Evolutionary conservation across 2,113 vertebrate species (phyloP), one percentile per base, ranked within the genome.

Genomic region (Leptobrachium ailaonicum): DNA sequence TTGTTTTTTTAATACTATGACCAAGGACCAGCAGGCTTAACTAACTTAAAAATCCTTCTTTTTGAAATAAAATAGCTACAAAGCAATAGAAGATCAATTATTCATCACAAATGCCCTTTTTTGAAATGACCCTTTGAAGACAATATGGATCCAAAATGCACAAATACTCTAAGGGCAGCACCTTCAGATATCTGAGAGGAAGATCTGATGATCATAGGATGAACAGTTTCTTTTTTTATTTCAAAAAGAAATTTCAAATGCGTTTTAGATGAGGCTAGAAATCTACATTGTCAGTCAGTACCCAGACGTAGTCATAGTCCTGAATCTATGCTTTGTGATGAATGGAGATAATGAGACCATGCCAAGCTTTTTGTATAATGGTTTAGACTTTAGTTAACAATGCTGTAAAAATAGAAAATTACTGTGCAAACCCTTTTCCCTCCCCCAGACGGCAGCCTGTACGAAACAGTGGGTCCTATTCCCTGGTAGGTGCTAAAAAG

Each of bases 241-340:
- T 77, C 41, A 45, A 32, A 40, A 41, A 71, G 60, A 76, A 71
- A 50, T 71, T 44, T 71, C 54, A 71, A 70, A 45, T 44, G 71
- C 54, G 71, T 43, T 71, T 9, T 71, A 50, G 62, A 12, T 77
- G 53, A 77, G 13, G 70, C 32, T 45, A 60, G n/a, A 13, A 60
- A 70, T 71, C 20, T 44, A 77, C 41, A 58, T 77, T 60, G 53
- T 75, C 74, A 53, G 12, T 40, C 7, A 20, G 9, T 78, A 9
- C 54, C 67, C 54, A 70, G 44, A 50, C 70, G 67, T 68, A 41
- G 2, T 41, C 20, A 32, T 45, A 43, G 41, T 71, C 8, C 44
- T 63, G 67, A 78, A 78, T 78, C 53, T 62, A 78, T 78, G 76
- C 67, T 62, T 60, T 78, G 42, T 78, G 67, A 78, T 78, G 54